Percentiles rank a stretch among this genome's conserved stretches.
Conservation (phyloP, 2,797 vertebrate genomes). For the Echiichthys vipera region DNA sequence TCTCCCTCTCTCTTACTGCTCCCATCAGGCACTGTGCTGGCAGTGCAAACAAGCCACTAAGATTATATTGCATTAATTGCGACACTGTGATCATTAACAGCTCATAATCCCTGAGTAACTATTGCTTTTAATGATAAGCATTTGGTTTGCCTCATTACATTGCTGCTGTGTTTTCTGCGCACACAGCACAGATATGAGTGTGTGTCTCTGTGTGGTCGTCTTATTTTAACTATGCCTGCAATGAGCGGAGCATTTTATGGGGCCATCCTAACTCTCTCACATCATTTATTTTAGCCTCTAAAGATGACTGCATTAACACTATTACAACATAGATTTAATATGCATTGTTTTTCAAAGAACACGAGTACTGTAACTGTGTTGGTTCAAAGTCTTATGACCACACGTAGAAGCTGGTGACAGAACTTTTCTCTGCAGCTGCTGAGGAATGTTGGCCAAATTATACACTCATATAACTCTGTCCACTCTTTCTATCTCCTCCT, state of each 20-base stretch:
- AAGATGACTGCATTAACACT: neutral
- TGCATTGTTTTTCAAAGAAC: conserved; percentile 11
- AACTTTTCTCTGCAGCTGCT: neutral
- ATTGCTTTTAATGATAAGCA: conserved; percentile 72
- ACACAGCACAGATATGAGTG: conserved; percentile 24
- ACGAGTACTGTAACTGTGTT: neutral
- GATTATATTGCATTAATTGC: conserved; percentile 66
- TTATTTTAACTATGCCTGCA: conserved; percentile 51
- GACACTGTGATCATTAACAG: conserved; percentile 70
- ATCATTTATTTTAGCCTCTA: conserved; percentile 14
- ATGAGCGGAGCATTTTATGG: conserved; percentile 30
- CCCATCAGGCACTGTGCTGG: conserved; percentile 39
- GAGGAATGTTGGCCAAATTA: neutral
- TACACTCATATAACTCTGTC: neutral
- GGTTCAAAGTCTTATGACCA: neutral
- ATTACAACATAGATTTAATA: neutral
- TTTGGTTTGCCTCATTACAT: conserved; percentile 66
- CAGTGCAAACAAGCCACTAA: conserved; percentile 57
- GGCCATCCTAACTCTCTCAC: conserved; percentile 5
- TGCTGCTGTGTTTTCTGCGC: conserved; percentile 33
- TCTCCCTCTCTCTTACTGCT: conserved; percentile 12
- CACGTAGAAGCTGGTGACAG: neutral
- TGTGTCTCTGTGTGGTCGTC: conserved; percentile 4
- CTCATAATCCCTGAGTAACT: conserved; percentile 74
- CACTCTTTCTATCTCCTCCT: neutral